phyloP scores from a whole-genome alignment of 2,113 vertebrate species.

The Daphoenositta chrysoptera region DNA sequence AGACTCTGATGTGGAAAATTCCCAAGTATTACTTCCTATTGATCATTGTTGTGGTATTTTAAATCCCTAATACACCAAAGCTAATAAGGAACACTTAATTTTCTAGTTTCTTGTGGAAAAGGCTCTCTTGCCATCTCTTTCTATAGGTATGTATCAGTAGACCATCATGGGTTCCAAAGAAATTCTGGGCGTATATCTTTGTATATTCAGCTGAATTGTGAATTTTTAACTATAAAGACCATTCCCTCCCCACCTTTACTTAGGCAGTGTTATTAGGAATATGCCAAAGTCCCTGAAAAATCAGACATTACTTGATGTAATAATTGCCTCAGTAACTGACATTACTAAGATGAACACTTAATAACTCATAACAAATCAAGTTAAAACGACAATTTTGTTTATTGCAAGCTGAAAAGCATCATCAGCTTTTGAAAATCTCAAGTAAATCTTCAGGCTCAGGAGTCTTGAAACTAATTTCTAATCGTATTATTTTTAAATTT shows the following conservation, averaged over 20 bases:
- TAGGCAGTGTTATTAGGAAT: neutral
- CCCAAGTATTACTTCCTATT: neutral
- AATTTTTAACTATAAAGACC: neutral
- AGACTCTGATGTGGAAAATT: neutral
- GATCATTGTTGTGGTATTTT: neutral
- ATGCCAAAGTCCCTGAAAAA: neutral
- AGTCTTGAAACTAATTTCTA: neutral
- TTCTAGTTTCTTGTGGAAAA: neutral
- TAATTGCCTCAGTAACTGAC: neutral
- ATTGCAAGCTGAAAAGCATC: neutral
- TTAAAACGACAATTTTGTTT: neutral
- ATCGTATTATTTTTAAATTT: neutral
- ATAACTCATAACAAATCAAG: neutral
- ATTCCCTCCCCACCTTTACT: accelerated
- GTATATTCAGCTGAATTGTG: neutral
- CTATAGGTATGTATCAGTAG: neutral
- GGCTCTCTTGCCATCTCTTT: neutral
- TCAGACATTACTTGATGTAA: neutral
- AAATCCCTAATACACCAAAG: neutral
- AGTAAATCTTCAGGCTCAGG: neutral
- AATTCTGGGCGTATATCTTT: neutral
- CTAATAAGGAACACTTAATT: neutral
- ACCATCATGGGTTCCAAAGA: neutral
- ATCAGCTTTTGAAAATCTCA: neutral
- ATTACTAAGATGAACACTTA: neutral